A percentile compares a stretch with the other conserved stretches of the same genome.
Evolutionary conservation across 2,888 invertebrate species (phyloP).

Genomic region (Mythimna impura): DNA sequence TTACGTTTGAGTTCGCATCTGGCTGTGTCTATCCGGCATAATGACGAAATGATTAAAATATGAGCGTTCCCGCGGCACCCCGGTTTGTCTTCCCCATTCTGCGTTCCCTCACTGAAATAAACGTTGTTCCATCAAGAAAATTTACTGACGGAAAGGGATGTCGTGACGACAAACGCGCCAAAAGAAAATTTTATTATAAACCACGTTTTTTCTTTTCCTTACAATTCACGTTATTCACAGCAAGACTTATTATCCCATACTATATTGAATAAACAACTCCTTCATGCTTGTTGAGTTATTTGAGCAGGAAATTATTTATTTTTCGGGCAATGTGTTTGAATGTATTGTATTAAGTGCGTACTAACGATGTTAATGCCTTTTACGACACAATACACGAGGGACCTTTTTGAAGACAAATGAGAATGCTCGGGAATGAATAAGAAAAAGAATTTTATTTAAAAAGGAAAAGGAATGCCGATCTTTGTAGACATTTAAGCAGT

Average conservation of each 20-base stretch:
- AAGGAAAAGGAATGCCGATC: not conserved
- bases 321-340: constrained; percentile 40
- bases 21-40: constrained; percentile 61
- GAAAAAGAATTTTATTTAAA: constrained; percentile 8
- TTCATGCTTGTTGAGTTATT: constrained; percentile 60
- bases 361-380: constrained; percentile 49
- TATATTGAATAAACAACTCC: constrained; percentile 67
- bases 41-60: constrained; percentile 78
- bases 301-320: constrained; percentile 47
- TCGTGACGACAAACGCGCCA: constrained; percentile 68
- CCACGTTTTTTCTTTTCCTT: constrained; percentile 64
- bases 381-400: constrained; percentile 28
- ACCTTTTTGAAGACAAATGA: constrained; percentile 44
- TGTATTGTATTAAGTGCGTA: constrained; percentile 45
- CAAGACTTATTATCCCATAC: constrained; percentile 71
- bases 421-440: constrained; percentile 30
- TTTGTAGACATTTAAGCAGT: not conserved
- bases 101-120: constrained; percentile 71
- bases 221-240: constrained; percentile 71
- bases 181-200: constrained; percentile 73
- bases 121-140: constrained; percentile 73
- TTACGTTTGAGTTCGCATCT: constrained; percentile 40
- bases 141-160: constrained; percentile 71
- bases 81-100: constrained; percentile 67
- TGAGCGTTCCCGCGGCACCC: constrained; percentile 69